Evolutionary conservation across 2,888 invertebrate genomes (phyloP), one percentile per base, ranked within the genome.

Genomic region (Xanthorhoe designata): DNA sequence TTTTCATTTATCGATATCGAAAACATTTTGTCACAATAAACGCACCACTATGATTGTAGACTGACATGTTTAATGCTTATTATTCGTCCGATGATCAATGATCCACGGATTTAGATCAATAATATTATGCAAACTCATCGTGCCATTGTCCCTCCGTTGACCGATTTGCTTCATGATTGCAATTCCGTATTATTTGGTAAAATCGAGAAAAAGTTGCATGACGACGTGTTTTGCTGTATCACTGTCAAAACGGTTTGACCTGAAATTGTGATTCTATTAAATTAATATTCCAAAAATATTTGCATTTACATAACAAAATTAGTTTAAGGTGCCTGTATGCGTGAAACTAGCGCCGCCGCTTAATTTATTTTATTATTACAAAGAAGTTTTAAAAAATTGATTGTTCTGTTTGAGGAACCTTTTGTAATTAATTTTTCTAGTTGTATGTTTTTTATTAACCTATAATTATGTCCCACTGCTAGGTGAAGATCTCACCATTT

Each of bases 81-180:
- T 90, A 91, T 92, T 50, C 88, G 88, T 87, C 80, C 84, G 81
- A 89, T 92, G 93, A 92, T 91, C 86, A 91, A 92, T 92, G 93
- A 89, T 92, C 83, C 75, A 89, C 83, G 89, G 86, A 71, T 92
- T 91, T 89, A 76, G 90, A 90, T 90, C 91, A 90, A 91, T 92
- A 89, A 91, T 91, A 91, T 88, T 90, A 92, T 93, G 93, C 92
- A 90, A 87, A 89, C 89, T 93, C 93, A 93, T 92, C 86, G 82
- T 71, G 56, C 24, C 75, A 87, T 91, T 90, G 90, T 90, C 60
- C 60, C 52, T 66, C 75, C 72, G 66, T 88, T 91, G 89, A 85
- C 90, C 89, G 86, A 87, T 88, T 89, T 84, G 83, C 82, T 57
- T 49, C 42, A 19, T 84, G 77, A 74, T 76, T 69, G 53, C 17